Percentiles rank a stretch among this genome's conserved stretches.
Evolutionary conservation across 2,113 vertebrate species (phyloP).

Genomic region (Eleginops maclovinus): DNA sequence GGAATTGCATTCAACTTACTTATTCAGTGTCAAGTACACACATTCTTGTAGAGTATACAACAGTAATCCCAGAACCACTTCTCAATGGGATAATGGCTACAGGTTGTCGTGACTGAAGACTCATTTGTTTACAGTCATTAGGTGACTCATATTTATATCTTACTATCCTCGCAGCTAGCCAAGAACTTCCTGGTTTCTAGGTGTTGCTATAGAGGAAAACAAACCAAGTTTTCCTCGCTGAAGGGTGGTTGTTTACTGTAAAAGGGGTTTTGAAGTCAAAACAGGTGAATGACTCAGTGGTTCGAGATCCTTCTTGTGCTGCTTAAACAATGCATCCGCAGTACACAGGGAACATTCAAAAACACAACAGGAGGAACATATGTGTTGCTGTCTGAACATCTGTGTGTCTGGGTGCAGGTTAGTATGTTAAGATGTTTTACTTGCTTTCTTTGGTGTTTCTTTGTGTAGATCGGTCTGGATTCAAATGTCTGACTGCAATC

Average conservation of each 20-base stretch:
- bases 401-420: background rate
- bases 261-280: constrained; percentile 37
- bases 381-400: background rate
- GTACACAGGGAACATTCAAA: constrained; percentile 87
- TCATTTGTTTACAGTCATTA: constrained; percentile 22
- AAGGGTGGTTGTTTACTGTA: constrained; percentile 32
- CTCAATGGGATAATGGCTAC: background rate
- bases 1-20: background rate
- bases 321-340: constrained; percentile 76
- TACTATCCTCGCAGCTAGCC: background rate
- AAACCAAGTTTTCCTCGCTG: constrained; percentile 21
- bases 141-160: background rate
- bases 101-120: background rate
- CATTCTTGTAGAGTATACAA: background rate
- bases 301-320: constrained; percentile 68
- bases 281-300: constrained; percentile 82
- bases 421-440: background rate
- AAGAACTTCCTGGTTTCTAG: constrained; percentile 30
- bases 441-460: background rate
- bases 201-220: constrained; percentile 49
- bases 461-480: background rate
- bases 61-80: background rate
- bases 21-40: background rate
- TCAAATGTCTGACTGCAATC: background rate
- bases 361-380: constrained; percentile 77